A percentile compares a stretch with the other conserved stretches of the same genome.
These are phyloP conservation scores for Meta bourneti DNA, from an alignment of 2,888 invertebrate species.

Conservation along the genomic window DNA sequence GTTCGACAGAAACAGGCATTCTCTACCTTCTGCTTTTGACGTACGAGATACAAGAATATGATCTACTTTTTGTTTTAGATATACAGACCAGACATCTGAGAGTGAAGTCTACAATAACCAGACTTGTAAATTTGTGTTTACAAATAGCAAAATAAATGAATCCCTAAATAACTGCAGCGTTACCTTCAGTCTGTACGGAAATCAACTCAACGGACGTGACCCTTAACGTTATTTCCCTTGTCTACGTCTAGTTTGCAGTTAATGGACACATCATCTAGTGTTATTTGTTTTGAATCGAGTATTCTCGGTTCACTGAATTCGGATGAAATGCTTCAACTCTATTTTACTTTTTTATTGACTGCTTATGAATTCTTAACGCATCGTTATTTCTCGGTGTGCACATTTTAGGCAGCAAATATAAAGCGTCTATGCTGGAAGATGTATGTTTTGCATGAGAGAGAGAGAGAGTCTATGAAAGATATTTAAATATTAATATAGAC, in stretches of 20 bases:
- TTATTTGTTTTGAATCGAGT: neutral
- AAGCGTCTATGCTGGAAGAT: too few relatives aligned
- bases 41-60: too few relatives aligned
- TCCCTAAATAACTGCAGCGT: neutral
- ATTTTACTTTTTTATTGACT: too few relatives aligned
- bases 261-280: conserved; percentile 6
- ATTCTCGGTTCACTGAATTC: conserved; percentile 30
- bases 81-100: neutral
- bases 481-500: too few relatives aligned
- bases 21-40: too few relatives aligned
- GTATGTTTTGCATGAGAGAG: too few relatives aligned
- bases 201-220: conserved; percentile 4
- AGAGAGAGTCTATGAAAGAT: too few relatives aligned
- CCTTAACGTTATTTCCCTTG: neutral
- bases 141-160: neutral
- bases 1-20: too few relatives aligned
- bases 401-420: too few relatives aligned
- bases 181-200: conserved; percentile 13
- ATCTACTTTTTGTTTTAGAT: too few relatives aligned
- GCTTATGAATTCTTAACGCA: too few relatives aligned
- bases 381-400: too few relatives aligned
- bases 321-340: conserved; percentile 2
- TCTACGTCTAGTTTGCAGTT: neutral
- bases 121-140: neutral
- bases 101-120: neutral